phyloP scores from a whole-genome alignment of 2,888 invertebrate species.

The Lysandra bellargus region DNA sequence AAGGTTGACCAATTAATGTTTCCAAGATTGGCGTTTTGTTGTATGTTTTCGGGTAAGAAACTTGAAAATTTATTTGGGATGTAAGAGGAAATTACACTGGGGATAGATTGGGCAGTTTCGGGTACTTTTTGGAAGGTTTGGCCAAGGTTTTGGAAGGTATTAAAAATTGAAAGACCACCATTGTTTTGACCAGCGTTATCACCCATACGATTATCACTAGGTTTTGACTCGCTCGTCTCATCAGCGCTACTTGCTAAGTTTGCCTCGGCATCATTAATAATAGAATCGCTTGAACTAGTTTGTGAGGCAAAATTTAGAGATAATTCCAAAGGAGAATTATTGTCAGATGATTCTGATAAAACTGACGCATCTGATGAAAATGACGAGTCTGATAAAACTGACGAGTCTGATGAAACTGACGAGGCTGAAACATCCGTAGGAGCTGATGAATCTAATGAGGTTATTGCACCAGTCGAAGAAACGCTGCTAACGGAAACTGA shows the following conservation, averaged over 20 bases:
- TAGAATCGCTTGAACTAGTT: not conserved
- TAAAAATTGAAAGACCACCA: not conserved
- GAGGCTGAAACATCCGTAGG: not conserved
- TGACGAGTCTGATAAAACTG: not conserved
- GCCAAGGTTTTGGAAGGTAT: not conserved
- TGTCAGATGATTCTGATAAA: not conserved
- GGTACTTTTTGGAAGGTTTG: not conserved
- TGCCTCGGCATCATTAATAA: not conserved
- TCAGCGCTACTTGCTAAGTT: not conserved
- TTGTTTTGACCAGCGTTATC: slow-evolving; percentile 18
- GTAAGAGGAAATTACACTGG: not conserved
- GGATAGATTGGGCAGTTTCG: not conserved
- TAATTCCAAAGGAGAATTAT: not conserved
- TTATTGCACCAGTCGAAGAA: not conserved
- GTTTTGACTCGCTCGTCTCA: not conserved
- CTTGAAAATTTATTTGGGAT: not conserved
- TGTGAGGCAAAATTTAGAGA: not conserved
- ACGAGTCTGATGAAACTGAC: not conserved
- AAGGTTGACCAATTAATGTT: not conserved
- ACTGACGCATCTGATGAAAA: not conserved
- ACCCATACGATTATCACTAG: slow-evolving; percentile 9
- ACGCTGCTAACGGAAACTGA: not conserved
- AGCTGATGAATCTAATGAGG: not conserved
- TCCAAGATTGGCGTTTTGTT: not conserved
- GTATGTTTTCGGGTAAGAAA: not conserved